Base-by-base conservation (phyloP, 2,888 invertebrate species). In the Dusona sp. region DNA sequence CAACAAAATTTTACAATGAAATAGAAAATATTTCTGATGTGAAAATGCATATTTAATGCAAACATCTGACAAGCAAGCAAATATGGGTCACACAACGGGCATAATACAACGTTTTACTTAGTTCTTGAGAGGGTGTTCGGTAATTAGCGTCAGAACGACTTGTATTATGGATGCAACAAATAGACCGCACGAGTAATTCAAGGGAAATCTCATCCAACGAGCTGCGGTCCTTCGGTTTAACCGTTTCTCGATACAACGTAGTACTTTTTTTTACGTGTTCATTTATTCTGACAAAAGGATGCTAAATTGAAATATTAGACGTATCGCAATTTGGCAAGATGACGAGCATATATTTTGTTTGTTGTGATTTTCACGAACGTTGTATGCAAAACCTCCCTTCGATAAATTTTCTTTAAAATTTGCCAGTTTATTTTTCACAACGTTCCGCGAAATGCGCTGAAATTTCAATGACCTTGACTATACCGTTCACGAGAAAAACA, bases 21-120 rank as follows among this genome's bases (percentile, higher is more conserved):
- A 42, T 42, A 42, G 11, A 42, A 9, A 42, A 42, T 42, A 42
- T n/a, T n/a, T n/a, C n/a, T n/a, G n/a, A 11, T 42, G 9, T 42
- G 9, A 2, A 9, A 9, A 42, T 9, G 1, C 11, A 7, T 42
- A 42, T 42, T 81, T 68, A 54, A 75, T 79, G 73, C 45, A 75
- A 83, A 77, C 54, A 75, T 77, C 54, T 77, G 85, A 81, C 22
- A 68, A 79, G 74, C 68, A 75, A 65, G 79, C 79, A 61, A 74
- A 83, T 86, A 80, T 73, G 77, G 80, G 65, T 77, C 83, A 86
- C 65, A 75, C 80, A 77, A 81, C 82, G 67, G 84, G 85, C 83
- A 88, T 86, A 86, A 88, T 87, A 87, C 87, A 83, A 48, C 81
- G 79, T 85, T 88, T 88, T 89, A 88, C 87, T 86, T 89, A 89